Evolutionary conservation across 1,140 invertebrate genomes (phyloP), one percentile per base, ranked within the genome.

Genomic region (Sinella curviseta): DNA sequence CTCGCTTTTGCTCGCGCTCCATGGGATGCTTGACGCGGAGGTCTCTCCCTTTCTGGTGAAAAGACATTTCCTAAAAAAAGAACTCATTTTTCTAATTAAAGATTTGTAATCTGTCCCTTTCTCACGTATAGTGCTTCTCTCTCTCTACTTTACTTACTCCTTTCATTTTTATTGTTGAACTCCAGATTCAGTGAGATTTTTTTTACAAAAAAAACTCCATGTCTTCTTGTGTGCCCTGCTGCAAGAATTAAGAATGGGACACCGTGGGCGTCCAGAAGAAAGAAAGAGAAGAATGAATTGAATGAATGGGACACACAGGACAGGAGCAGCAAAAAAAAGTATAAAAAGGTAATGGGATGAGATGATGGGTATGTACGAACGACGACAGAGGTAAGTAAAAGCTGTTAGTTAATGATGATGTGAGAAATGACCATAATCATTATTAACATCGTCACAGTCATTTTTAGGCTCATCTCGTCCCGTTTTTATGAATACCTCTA

Each of bases 21-120:
- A n/a, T n/a, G n/a, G 65, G 26, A 70, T 70, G 65, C 65, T 70
- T 70, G 65, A 70, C n/a, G 24, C n/a, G n/a, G 24, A 31, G 65
- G 65, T 70, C 65, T 8, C 20, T 48, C 8, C 8, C 8, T 48
- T 48, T 12, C 39, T 48, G 39, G 39, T 70, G 12, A 70, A 70
- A 31, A 70, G 28, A 33, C 26, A 14, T 70, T 70, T 33, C 31
- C n/a, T 70, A 70, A 70, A 70, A 70, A 70, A 70, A 70, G 65
- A 33, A 33, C 28, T 70, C 65, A 70, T 70, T 70, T 31, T 70
- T 70, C 26, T 70, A 70, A 70, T 70, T 70, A 70, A 70, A 70
- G 65, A 70, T 70, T 30, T 70, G 65, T 70, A 70, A 70, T 70
- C 65, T 70, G 65, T 70, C 65, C 65, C n/a, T 70, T 70, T 70